Evolutionary conservation across 2,888 invertebrate species (phyloP).

Genomic region (Brachyptera putata): DNA sequence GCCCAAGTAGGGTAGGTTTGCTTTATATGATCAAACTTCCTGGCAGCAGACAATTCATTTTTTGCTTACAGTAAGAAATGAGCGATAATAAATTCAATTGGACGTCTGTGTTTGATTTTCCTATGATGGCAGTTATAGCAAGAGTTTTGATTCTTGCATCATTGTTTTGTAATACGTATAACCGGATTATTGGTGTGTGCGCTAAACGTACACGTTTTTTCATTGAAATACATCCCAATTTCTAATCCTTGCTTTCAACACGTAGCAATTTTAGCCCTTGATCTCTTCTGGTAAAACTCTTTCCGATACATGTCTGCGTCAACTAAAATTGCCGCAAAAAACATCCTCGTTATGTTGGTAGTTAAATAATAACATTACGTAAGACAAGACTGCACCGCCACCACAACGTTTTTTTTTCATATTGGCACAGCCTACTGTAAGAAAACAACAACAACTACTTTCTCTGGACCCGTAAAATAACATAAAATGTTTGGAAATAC

Average conservation of each 20-base stretch:
- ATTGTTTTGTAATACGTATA: too few relatives aligned
- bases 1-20: too few relatives aligned
- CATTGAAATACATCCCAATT: not conserved
- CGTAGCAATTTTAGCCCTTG: not conserved
- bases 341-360: not conserved
- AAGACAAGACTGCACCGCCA: constrained; percentile 11
- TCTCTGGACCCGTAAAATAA: constrained; percentile 28
- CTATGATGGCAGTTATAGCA: not conserved
- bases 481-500: constrained; percentile 17
- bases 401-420: constrained; percentile 6
- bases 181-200: too few relatives aligned
- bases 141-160: not conserved
- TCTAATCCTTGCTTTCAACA: not conserved
- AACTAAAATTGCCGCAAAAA: not conserved
- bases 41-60: too few relatives aligned
- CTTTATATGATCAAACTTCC: too few relatives aligned
- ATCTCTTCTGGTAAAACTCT: not conserved
- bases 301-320: not conserved
- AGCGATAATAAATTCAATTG: too few relatives aligned
- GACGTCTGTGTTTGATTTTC: too few relatives aligned
- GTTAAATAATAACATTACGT: not conserved
- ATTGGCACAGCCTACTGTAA: constrained; percentile 19
- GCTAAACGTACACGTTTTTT: not conserved
- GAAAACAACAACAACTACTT: constrained; percentile 9
- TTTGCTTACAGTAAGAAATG: too few relatives aligned